Percentiles rank a stretch among this genome's conserved stretches.
Conservation (phyloP, 2,113 vertebrate genomes). For the Hypanus sabinus region DNA sequence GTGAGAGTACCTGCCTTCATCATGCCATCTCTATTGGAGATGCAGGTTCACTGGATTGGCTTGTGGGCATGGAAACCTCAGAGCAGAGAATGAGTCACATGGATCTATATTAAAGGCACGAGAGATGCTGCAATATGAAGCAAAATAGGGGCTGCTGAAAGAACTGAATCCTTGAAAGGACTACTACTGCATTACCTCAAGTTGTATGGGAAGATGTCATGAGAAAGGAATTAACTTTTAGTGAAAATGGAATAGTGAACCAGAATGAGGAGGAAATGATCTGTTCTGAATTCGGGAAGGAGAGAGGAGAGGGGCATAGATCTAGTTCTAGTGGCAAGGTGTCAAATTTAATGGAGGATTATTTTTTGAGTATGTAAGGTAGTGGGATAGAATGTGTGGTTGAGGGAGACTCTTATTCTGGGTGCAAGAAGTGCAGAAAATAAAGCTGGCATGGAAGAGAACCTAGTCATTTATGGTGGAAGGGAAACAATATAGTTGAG, state of each 20-base stretch:
- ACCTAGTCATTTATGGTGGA: not conserved
- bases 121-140: too few species aligned
- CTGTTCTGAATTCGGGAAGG: not conserved
- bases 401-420: not conserved
- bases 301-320: not conserved
- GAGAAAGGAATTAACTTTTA: not conserved
- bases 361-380: too few species aligned
- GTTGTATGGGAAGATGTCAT: not conserved
- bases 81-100: too few species aligned
- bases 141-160: too few species aligned
- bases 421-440: not conserved
- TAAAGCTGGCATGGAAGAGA: not conserved
- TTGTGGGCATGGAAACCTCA: too few species aligned
- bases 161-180: not conserved
- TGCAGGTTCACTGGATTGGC: too few species aligned
- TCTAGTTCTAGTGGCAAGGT: too few species aligned
- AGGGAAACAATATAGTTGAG: not conserved
- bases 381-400: not conserved
- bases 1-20: too few species aligned
- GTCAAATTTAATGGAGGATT: too few species aligned
- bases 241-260: not conserved
- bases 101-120: too few species aligned
- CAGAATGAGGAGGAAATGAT: not conserved
- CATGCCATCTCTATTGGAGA: too few species aligned
- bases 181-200: not conserved